Conservation (phyloP, 2,797 vertebrate species). For the Enteromius viviparus region DNA sequence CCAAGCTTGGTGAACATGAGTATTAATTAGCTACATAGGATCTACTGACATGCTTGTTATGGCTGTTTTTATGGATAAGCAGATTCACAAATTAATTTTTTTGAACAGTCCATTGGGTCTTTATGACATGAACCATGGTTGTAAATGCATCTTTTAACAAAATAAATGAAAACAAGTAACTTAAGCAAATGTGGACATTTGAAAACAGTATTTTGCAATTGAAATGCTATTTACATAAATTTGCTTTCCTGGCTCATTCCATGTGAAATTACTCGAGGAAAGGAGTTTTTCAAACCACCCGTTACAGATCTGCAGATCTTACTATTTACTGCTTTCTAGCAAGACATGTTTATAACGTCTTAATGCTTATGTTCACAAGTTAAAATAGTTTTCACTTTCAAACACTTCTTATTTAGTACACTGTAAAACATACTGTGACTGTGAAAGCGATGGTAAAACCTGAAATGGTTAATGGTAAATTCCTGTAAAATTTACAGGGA, state of each 20-base stretch:
- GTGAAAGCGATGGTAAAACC: too few relatives aligned
- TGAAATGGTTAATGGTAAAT: too few relatives aligned
- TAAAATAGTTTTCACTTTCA: too few relatives aligned
- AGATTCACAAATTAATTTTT: not conserved
- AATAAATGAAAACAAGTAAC: not conserved
- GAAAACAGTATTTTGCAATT: conserved; percentile 24
- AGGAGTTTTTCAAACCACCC: conserved; percentile 19
- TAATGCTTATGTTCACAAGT: not conserved
- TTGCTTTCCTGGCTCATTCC: conserved; percentile 26
- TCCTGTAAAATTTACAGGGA: too few relatives aligned
- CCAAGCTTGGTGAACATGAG: not conserved
- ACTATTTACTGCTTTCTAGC: not conserved
- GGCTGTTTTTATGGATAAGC: not conserved
- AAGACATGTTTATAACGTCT: not conserved
- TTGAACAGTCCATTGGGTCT: not conserved
- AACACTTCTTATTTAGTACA: too few relatives aligned
- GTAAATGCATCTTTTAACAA: not conserved
- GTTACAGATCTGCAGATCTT: conserved; percentile 11
- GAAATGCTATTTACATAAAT: conserved; percentile 27
- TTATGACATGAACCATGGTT: not conserved
- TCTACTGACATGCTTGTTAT: not conserved
- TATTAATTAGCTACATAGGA: not conserved
- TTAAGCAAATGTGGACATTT: conserved; percentile 12
- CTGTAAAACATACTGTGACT: too few relatives aligned
- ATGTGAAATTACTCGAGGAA: conserved; percentile 10